Evolutionary conservation across 2,888 invertebrate species (phyloP).

Genomic region (Alloscopus bannaensis): DNA sequence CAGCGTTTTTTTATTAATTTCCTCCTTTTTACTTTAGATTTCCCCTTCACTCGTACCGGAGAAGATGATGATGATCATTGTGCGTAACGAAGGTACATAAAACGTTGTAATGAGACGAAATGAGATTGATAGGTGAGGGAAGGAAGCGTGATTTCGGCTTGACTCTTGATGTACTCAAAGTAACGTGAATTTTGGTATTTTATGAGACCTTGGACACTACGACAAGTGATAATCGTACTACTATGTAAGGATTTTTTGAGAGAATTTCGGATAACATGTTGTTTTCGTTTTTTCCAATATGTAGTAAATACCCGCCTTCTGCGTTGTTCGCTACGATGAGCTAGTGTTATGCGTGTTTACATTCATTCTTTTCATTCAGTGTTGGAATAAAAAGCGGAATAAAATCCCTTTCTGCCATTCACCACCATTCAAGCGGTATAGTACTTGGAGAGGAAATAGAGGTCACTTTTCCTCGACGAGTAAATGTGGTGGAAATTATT

Average conservation of each 20-base stretch:
- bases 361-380: neutral
- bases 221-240: too few relatives aligned
- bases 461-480: constrained; percentile 38
- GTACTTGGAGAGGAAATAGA: constrained; percentile 29
- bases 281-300: too few relatives aligned
- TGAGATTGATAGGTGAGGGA: constrained; percentile 16
- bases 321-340: too few relatives aligned
- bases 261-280: too few relatives aligned
- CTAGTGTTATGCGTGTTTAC: too few relatives aligned
- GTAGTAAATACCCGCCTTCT: too few relatives aligned
- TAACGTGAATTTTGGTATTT: neutral
- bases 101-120: constrained; percentile 7
- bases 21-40: constrained; percentile 25
- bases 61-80: constrained; percentile 13
- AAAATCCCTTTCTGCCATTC: constrained; percentile 26
- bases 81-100: constrained; percentile 17
- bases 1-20: constrained; percentile 14
- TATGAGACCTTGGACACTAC: too few relatives aligned
- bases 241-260: too few relatives aligned
- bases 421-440: too few relatives aligned
- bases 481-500: constrained; percentile 26
- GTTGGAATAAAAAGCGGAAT: constrained; percentile 9
- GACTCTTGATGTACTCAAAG: too few relatives aligned
- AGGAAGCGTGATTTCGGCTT: too few relatives aligned
- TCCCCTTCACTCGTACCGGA: constrained; percentile 4